These are phyloP conservation scores for Cephus pygmeus DNA, from an alignment of 2,888 invertebrate genomes.

Conservation along the genomic window DNA sequence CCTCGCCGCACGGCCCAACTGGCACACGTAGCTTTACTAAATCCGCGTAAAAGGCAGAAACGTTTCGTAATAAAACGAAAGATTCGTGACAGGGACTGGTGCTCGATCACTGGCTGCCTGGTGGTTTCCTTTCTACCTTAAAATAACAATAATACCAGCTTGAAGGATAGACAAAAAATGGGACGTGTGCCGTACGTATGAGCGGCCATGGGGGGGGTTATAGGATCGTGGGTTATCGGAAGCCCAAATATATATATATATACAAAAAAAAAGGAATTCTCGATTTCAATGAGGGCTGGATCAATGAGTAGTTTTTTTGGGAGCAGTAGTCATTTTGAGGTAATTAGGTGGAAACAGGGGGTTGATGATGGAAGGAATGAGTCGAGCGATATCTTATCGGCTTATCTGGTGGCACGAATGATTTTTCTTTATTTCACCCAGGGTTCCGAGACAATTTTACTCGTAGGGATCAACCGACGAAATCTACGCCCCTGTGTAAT, in stretches of 20 bases:
- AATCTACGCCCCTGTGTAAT: not conserved
- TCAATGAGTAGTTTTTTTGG: not conserved
- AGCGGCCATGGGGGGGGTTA: not conserved
- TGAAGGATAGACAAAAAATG: conserved; percentile 27
- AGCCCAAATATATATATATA: too few species aligned
- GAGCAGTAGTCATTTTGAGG: not conserved
- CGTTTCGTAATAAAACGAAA: conserved; percentile 31
- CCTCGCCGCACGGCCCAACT: too few species aligned
- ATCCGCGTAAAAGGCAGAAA: not conserved
- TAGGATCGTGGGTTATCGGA: not conserved
- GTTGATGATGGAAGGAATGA: not conserved
- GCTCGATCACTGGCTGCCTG: conserved; percentile 25
- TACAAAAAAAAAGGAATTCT: not conserved
- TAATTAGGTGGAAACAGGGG: not conserved
- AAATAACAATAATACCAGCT: not conserved
- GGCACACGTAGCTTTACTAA: not conserved
- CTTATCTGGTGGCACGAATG: not conserved
- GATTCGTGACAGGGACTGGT: conserved; percentile 30
- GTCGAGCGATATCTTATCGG: not conserved
- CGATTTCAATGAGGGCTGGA: not conserved
- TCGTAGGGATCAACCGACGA: not conserved
- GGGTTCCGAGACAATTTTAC: not conserved
- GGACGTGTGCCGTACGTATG: conserved; percentile 9
- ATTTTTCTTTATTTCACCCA: not conserved
- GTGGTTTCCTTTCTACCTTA: not conserved